These are phyloP conservation scores for Urocitellus parryii DNA, from an alignment of 2,113 vertebrate genomes.

Conservation along the genomic window DNA sequence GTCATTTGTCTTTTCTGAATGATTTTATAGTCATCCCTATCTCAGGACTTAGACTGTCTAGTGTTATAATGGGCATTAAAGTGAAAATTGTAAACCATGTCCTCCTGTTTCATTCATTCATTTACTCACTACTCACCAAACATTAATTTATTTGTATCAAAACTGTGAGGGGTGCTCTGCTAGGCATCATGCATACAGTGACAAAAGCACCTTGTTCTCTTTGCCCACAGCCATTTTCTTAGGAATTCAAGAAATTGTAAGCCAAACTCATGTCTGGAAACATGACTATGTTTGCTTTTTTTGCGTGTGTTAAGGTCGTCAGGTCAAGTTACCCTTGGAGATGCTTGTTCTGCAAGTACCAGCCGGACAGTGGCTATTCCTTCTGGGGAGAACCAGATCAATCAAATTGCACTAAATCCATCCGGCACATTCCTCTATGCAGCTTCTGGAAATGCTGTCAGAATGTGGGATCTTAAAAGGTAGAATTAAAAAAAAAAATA, in stretches of 20 bases:
- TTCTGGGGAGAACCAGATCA: conserved; percentile 97
- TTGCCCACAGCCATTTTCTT: neutral
- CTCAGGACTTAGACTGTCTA: neutral
- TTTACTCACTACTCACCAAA: neutral
- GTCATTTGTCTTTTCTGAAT: conserved; percentile 21
- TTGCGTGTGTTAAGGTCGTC: conserved; percentile 90
- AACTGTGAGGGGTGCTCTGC: neutral
- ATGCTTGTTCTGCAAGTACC: conserved; percentile 90
- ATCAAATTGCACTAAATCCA: conserved; percentile 95
- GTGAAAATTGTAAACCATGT: neutral
- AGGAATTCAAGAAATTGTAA: neutral
- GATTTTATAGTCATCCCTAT: neutral
- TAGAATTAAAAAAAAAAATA: conserved; percentile 76
- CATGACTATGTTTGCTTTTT: conserved; percentile 21
- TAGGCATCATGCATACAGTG: rapidly evolving
- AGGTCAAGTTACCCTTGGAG: conserved; percentile 94
- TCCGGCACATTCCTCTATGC: conserved; percentile 96
- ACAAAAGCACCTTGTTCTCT: neutral
- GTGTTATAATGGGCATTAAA: neutral
- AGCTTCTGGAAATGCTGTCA: conserved; percentile 95
- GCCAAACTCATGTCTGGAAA: neutral
- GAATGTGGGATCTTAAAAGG: conserved; percentile 99
- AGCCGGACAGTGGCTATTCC: conserved; percentile 94
- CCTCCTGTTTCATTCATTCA: neutral
- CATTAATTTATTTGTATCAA: neutral